Evolutionary conservation across 2,888 invertebrate genomes (phyloP), one percentile per base, ranked within the genome.

Genomic region (Myopa tessellatipennis): DNA sequence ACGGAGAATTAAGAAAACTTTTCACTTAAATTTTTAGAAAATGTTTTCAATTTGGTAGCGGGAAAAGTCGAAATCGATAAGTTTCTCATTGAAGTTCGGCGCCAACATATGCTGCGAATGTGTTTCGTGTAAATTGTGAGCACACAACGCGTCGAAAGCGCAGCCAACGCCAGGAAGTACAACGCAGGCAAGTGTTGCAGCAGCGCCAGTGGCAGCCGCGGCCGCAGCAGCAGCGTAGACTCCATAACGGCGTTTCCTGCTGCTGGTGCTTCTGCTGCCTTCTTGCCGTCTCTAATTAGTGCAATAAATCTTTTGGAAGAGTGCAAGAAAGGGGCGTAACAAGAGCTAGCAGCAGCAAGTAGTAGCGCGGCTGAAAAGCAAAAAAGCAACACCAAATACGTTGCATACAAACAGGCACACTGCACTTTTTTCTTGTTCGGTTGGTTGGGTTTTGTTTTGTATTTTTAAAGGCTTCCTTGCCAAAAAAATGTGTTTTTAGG

Each of bases 401-500:
- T 74, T 55, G 68, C 74, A 55, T 67, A 74, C 36, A 74, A 68
- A 68, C 52, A 55, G 55, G 74, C 67, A 67, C 74, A 71, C 16
- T 38, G 63, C 18, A 74, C 63, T 74, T 16, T 58, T 72, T 73
- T 70, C 40, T 75, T 68, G 34, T 45, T 52, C 6, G 75, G n/a
- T 68, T 68, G 63, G 14, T 76, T 26, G 60, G 61, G 68, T 76
- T 36, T 55, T 74, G 63, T 77, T 74, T 55, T 63, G 76, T 72
- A 55, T 69, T 74, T 45, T 70, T 74, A 76, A 67, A 71, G 78
- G 79, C 74, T 81, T 77, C 78, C 76, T 81, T 80, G 84, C 80
- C 81, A 80, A 84, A 87, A 84, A 85, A 87, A 83, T 85, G 83
- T 86, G 86, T 86, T 87, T 87, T 85, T 84, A 83, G 87, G 87